Evolutionary conservation across 2,113 vertebrate genomes (phyloP), one percentile per base, ranked within the genome.

Genomic region (Trichomycterus rosablanca): DNA sequence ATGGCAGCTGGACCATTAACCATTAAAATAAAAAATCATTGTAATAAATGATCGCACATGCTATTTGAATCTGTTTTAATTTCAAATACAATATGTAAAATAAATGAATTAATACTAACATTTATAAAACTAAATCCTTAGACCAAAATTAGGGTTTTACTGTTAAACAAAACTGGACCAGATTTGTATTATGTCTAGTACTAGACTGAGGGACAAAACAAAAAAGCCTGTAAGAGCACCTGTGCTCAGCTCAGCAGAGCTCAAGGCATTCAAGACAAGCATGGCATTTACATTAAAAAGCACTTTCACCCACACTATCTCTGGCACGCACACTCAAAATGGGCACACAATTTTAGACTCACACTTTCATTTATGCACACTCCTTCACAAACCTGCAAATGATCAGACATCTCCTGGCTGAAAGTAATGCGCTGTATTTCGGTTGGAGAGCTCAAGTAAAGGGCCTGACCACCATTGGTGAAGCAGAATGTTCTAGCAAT

Each of bases 401-500:
- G 93, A 83, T 97, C 94, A 75, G 89, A 95, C 91, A 97, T 97
- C 81, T 97, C 94, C 81, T 99, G 97, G 80, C 94, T 98, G 85
- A 93, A 98, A 0, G 94, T 95, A 69, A 99, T 85, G 72, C 95
- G 91, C 81, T 99, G 97, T 73, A 99, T 89, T 88, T 98, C 97
- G 15, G 95, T 98, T 19, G 97, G 94, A 67, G 97, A 98, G 80
- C 93, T 93, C 51, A 99, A 90, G 49, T 98, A 99, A 26, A 99
- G 76, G 0, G 97, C 97, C 76, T 99, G 94, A 3, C 95, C 95
- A 67, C 92, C 88, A 0, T 97, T 92, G 45, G 93, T 91, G 77
- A 98, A 99, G 79, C 93, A 97, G 74, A 98, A 99, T 63, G 97
- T 99, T 82, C 95, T 83, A 8, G 97, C 94, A 80, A 97, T 97